Conservation (phyloP, 2,888 invertebrate species). For the Alloplasta piceator region DNA sequence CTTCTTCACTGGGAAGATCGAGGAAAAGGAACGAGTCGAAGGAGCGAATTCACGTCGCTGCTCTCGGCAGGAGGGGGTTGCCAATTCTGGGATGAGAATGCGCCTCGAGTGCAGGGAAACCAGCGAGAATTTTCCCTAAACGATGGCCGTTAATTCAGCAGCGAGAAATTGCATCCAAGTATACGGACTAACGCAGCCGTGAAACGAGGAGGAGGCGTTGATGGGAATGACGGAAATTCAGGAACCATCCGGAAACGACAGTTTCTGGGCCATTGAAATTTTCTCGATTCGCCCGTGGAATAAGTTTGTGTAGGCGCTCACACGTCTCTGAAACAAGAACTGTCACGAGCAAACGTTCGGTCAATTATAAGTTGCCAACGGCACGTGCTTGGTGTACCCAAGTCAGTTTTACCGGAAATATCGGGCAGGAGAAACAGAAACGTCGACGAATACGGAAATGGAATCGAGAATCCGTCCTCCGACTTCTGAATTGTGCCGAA, state of each 20-base stretch:
- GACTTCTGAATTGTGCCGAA: slow-evolving; percentile 38
- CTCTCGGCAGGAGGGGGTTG: not conserved
- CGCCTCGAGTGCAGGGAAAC: slow-evolving; percentile 9
- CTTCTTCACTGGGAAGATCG: slow-evolving; percentile 1
- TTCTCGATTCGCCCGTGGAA: slow-evolving; percentile 68
- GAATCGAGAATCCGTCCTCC: slow-evolving; percentile 51
- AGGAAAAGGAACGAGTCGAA: slow-evolving; percentile 28
- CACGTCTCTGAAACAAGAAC: slow-evolving; percentile 70
- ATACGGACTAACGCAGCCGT: not conserved
- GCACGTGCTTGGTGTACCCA: slow-evolving; percentile 72
- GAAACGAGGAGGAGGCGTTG: slow-evolving; percentile 13
- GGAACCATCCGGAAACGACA: slow-evolving; percentile 1
- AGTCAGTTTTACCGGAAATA: slow-evolving; percentile 15
- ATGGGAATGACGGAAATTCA: slow-evolving; percentile 23
- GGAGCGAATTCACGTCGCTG: not conserved
- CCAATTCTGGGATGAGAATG: slow-evolving; percentile 1
- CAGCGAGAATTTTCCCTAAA: slow-evolving; percentile 58
- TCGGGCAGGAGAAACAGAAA: slow-evolving; percentile 50
- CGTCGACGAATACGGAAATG: slow-evolving; percentile 44
- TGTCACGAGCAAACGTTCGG: slow-evolving; percentile 77
- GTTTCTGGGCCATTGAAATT: slow-evolving; percentile 63
- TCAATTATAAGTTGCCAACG: slow-evolving; percentile 78
- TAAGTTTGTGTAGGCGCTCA: slow-evolving; percentile 7
- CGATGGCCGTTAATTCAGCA: slow-evolving; percentile 52
- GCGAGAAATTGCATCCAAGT: slow-evolving; percentile 49